Evolutionary conservation across 2,888 invertebrate genomes (phyloP).

Genomic region (Corythucha ciliata): DNA sequence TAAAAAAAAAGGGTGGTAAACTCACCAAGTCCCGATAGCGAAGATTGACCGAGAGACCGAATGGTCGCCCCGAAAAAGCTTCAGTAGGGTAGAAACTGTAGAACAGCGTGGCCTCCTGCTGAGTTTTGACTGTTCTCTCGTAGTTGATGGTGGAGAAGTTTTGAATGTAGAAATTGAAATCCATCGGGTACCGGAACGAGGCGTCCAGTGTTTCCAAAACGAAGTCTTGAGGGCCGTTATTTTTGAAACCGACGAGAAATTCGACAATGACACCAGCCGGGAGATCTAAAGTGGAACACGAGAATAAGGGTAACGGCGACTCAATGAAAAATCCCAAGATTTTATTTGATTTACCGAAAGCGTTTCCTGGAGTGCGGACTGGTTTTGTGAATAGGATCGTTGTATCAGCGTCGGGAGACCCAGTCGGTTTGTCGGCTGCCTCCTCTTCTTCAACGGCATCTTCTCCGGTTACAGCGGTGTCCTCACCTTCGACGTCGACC

Average conservation of each 20-base stretch:
- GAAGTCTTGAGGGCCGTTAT: constrained; percentile 87
- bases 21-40: constrained; percentile 73
- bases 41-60: constrained; percentile 86
- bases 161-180: constrained; percentile 95
- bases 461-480: constrained; percentile 42
- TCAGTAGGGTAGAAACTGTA: constrained; percentile 94
- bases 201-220: constrained; percentile 88
- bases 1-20: not conserved
- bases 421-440: constrained; percentile 45
- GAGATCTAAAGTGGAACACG: constrained; percentile 50
- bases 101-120: constrained; percentile 86
- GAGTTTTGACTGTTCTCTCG: constrained; percentile 78
- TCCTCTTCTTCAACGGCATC: constrained; percentile 51
- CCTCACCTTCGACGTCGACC: constrained; percentile 56
- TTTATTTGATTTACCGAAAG: constrained; percentile 49
- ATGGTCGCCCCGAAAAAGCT: constrained; percentile 92
- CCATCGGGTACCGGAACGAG: constrained; percentile 97
- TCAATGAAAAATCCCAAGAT: not conserved
- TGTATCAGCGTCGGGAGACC: constrained; percentile 84
- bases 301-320: not conserved
- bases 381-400: constrained; percentile 83
- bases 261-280: constrained; percentile 88
- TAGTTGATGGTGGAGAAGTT: constrained; percentile 90
- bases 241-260: constrained; percentile 91
- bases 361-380: constrained; percentile 50